Conservation (phyloP, 2,797 vertebrate genomes). For the Peromyscus melanophrys region DNA sequence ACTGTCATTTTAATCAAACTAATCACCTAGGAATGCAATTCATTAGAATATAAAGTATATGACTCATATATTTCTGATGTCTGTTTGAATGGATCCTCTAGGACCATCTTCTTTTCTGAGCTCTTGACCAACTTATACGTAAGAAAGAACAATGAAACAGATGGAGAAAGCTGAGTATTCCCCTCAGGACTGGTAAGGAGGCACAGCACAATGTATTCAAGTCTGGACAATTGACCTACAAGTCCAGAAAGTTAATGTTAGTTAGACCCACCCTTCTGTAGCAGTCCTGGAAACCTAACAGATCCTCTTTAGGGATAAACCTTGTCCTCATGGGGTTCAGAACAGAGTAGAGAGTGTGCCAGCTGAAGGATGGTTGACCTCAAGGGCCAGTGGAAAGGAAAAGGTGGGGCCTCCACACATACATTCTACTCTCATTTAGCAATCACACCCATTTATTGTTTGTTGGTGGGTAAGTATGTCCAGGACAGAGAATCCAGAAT, state of each 20-base stretch:
- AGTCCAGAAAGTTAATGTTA: slow-evolving; percentile 26
- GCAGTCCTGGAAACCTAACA: not conserved
- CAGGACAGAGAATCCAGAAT: not conserved
- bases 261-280: not conserved
- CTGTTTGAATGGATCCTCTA: not conserved
- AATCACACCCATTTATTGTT: not conserved
- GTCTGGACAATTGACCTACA: not conserved
- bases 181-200: not conserved
- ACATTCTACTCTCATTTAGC: not conserved
- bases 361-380: not conserved
- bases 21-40: not conserved
- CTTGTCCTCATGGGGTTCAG: not conserved
- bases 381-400: not conserved
- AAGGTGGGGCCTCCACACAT: not conserved
- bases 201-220: not conserved
- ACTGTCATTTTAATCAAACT: slow-evolving; percentile 18
- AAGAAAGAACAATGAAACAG: not conserved
- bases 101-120: not conserved
- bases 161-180: not conserved
- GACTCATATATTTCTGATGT: not conserved
- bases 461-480: not conserved
- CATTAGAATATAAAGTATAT: not conserved
- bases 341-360: not conserved
- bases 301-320: not conserved
- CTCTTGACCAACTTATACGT: not conserved